Conservation (phyloP, 2,888 invertebrate genomes). For the Hemaris fuciformis region DNA sequence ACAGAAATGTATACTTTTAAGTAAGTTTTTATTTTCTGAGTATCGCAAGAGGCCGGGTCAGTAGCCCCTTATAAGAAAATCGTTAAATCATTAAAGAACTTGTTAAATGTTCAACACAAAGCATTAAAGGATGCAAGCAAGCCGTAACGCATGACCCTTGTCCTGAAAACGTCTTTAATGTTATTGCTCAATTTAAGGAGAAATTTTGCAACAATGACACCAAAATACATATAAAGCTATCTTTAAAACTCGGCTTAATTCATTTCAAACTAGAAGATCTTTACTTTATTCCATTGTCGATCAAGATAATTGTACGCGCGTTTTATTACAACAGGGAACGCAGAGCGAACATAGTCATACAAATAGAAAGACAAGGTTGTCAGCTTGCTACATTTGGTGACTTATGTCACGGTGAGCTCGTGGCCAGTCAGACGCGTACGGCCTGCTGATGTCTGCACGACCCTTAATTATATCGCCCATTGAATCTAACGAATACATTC, state of each 20-base stretch:
- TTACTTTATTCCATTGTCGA: slow-evolving; percentile 22
- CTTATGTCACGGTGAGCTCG: slow-evolving; percentile 74
- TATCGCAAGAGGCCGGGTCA: not conserved
- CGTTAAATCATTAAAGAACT: not conserved
- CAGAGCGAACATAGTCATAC: slow-evolving; percentile 51
- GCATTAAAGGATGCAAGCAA: not conserved
- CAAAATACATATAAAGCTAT: not conserved
- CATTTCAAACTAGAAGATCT: not conserved
- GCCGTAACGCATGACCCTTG: not conserved
- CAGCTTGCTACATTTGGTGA: slow-evolving; percentile 76
- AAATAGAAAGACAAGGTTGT: slow-evolving; percentile 72
- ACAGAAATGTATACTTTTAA: slow-evolving; percentile 1
- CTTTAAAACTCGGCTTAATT: not conserved
- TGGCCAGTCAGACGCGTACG: slow-evolving; percentile 46
- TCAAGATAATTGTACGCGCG: slow-evolving; percentile 44
- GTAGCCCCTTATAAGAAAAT: slow-evolving; percentile 3
- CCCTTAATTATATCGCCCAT: slow-evolving; percentile 51
- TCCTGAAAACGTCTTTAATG: slow-evolving; percentile 1
- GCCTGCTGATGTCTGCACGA: slow-evolving; percentile 37
- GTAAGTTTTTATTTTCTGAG: not conserved
- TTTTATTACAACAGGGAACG: slow-evolving; percentile 45
- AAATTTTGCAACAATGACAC: not conserved
- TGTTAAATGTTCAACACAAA: not conserved
- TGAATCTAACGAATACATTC: slow-evolving; percentile 38
- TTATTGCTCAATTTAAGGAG: not conserved